Evolutionary conservation across 64 coral and sea anemone species (phyloP), one percentile per base, ranked within the genome.

Genomic region (Catalaphyllia jardinei): DNA sequence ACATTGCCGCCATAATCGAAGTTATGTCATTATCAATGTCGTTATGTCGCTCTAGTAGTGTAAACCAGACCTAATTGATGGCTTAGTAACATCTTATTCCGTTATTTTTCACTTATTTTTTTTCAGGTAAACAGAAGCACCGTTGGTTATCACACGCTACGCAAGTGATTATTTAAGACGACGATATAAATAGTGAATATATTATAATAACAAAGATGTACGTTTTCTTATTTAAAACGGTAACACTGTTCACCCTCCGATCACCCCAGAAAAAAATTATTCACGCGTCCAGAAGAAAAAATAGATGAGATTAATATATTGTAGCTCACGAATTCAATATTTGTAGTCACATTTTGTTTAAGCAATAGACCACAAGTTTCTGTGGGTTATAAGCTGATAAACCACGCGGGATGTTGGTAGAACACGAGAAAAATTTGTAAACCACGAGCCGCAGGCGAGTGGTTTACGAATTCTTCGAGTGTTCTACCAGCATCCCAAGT

Each of bases 171-270:
- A 79, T 79, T 79, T 79, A 57, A 79, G 22, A 9, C 46, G 51
- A 79, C 25, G 49, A 27, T 79, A 79, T 79, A 79, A 79, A 79
- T 79, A 79, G 76, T 57, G 17, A 79, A 28, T 79, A 22, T 52
- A 79, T 55, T 25, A 55, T 79, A 79, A 27, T 16, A 54, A 57
- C 76, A 55, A n/a, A 55, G 51, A 55, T 79, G 24, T 79, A 79
- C 50, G 22, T 79, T 25, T 27, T 59, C 42, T 29, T 79, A 52
- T 52, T 79, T 79, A 52, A 79, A 55, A 10, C 55, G 24, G 28
- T 50, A 13, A 54, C 46, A 79, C 51, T 57, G n/a, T 29, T 79
- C 46, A 9, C n/a, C 3, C 25, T 29, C 9, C 65, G 10, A 69
- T 9, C 22, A 69, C n/a, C 20, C 64, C 22, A 69, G 10, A 24